Evolutionary conservation across 92 coral and sea anemone genomes (phyloP), one percentile per base, ranked within the genome.

Genomic region (Parazoanthus swiftii): DNA sequence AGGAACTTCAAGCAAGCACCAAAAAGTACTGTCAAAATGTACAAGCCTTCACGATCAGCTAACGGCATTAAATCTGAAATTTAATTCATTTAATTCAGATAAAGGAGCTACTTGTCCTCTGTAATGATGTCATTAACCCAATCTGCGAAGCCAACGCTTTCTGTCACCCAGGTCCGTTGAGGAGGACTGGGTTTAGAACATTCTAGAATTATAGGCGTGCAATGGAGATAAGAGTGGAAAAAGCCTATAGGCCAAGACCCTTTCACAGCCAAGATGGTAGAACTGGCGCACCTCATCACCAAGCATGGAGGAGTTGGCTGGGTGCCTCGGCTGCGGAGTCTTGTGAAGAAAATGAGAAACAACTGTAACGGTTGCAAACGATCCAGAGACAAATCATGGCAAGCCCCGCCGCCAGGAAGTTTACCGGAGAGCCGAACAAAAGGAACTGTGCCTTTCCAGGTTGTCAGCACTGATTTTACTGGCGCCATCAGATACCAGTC

Each of bases 271-370:
- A 88, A 88, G 81, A 33, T 81, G 48, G 90, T 88, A 6, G 80
- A 21, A 65, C 42, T 36, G 33, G 85, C 78, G 20, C 90, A 88
- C 39, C 39, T 38, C 25, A 68, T 33, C 88, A 88, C 81, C 23
- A 29, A 77, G 80, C 90, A 88, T 80, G 89, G 89, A 54, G 89
- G 89, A 80, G 84, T 80, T 2, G 50, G 70, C 59, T 77, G 63
- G 81, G 35, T 77, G 21, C 37, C 81, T 10, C 26, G 35, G 35
- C 59, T 77, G 15, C 56, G 81, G 58, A 48, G 81, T 6, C 50
- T 77, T 29, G 59, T 43, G 23, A 77, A 77, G 63, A 21, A 35
- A 58, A 10, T 74, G 11, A 38, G 50, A 37, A 36, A 58, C 72
- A 56, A 44, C 46, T 80, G 85, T 15, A 35, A 29, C 14, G 72